Conservation (phyloP, 2,113 vertebrate genomes). For the Bungarus multicinctus region DNA sequence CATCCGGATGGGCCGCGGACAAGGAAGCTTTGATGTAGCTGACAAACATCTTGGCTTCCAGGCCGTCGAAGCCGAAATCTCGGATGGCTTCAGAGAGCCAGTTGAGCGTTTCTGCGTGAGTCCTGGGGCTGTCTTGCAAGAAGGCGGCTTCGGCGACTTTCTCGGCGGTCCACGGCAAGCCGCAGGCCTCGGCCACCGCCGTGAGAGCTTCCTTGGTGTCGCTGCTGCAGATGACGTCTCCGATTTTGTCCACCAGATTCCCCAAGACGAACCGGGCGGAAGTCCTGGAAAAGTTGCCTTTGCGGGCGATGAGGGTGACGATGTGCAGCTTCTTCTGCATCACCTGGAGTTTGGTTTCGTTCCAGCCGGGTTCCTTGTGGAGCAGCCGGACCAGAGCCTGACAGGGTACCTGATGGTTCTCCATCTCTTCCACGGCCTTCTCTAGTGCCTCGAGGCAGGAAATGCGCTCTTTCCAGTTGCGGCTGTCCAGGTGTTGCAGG, state of each 20-base stretch:
- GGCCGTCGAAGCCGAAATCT: slow-evolving; percentile 79
- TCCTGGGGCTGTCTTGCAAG: slow-evolving; percentile 79
- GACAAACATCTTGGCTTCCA: slow-evolving; percentile 86
- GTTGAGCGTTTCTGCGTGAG: slow-evolving; percentile 76
- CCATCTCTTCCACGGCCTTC: slow-evolving; percentile 4
- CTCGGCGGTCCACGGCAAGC: slow-evolving; percentile 78
- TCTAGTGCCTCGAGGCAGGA: slow-evolving; percentile 9
- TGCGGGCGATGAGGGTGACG: slow-evolving; percentile 72
- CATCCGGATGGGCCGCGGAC: slow-evolving; percentile 81
- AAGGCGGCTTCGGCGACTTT: slow-evolving; percentile 75
- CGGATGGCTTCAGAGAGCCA: slow-evolving; percentile 78
- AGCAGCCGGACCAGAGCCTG: slow-evolving; percentile 32
- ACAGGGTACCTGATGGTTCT: slow-evolving; percentile 6
- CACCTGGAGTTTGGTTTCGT: slow-evolving; percentile 60
- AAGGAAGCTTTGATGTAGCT: slow-evolving; percentile 85
- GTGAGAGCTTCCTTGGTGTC: slow-evolving; percentile 77
- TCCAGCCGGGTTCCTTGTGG: not conserved
- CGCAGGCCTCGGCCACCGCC: slow-evolving; percentile 73
- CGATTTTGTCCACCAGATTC: slow-evolving; percentile 76
- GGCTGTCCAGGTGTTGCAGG: slow-evolving; percentile 18
- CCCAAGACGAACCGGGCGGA: slow-evolving; percentile 72
- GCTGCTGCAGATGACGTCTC: slow-evolving; percentile 74
- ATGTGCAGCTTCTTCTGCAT: slow-evolving; percentile 79
- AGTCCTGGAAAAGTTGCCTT: slow-evolving; percentile 74
- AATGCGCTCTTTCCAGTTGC: slow-evolving; percentile 15